These are phyloP conservation scores for Zelostemma sp. DNA, from an alignment of 1,140 invertebrate species.

Conservation along the genomic window DNA sequence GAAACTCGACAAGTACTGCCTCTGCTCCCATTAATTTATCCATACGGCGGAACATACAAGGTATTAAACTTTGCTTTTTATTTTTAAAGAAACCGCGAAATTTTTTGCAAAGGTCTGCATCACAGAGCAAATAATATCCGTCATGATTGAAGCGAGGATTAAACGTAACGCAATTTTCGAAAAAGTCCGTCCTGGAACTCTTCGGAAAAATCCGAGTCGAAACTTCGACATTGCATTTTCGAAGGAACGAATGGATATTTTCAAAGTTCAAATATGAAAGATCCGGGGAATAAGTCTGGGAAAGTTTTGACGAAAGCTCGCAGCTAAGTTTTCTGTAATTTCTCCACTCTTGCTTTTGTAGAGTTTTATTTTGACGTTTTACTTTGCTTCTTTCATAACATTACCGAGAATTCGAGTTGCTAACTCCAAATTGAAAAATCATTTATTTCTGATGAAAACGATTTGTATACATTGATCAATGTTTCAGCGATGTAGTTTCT, in stretches of 20 bases:
- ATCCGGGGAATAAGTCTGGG: conserved; percentile 37
- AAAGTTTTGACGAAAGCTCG: conserved; percentile 49
- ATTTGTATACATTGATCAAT: too few relatives aligned
- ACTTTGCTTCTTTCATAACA: too few relatives aligned
- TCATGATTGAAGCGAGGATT: neutral
- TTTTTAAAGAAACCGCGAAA: too few relatives aligned
- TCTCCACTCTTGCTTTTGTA: conserved; percentile 27
- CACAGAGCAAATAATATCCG: neutral
- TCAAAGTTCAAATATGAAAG: conserved; percentile 57
- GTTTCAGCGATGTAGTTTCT: conserved; percentile 10
- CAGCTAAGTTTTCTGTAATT: conserved; percentile 52
- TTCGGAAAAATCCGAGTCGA: conserved; percentile 29
- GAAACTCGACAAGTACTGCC: conserved; percentile 38
- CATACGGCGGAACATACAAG: conserved; percentile 62
- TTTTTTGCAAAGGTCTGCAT: too few relatives aligned
- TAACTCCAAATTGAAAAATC: too few relatives aligned
- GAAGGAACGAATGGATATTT: conserved; percentile 50
- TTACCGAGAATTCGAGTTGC: too few relatives aligned
- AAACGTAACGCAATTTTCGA: neutral
- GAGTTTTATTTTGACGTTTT: conserved; percentile 36
- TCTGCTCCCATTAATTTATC: conserved; percentile 58
- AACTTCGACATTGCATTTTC: conserved; percentile 47
- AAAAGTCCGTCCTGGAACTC: conserved; percentile 9
- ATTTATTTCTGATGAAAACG: too few relatives aligned
- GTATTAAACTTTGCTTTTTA: conserved; percentile 40